A percentile compares a stretch with the other conserved stretches of the same genome.
phyloP scores from a whole-genome alignment of 2,888 invertebrate species.

The Cephus pygmeus region DNA sequence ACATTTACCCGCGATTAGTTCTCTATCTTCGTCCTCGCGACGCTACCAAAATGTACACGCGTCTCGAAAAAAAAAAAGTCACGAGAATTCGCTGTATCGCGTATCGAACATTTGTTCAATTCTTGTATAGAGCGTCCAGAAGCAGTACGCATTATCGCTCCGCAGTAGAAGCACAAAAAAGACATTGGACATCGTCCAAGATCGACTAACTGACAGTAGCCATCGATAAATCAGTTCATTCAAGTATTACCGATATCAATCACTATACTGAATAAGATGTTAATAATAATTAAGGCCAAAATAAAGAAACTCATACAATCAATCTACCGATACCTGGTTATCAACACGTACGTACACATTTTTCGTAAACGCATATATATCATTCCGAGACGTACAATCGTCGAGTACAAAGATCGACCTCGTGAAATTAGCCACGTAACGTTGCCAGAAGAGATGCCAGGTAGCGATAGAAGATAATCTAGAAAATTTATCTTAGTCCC shows the following conservation, averaged over 20 bases:
- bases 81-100: background rate
- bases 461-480: background rate
- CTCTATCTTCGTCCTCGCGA: background rate
- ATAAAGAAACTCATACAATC: background rate
- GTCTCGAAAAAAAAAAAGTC: background rate
- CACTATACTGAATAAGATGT: background rate
- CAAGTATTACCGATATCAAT: background rate
- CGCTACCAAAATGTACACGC: background rate
- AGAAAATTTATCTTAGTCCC: conserved; percentile 13
- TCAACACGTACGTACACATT: background rate
- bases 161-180: background rate
- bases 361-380: background rate
- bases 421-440: background rate
- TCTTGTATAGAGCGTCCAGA: background rate
- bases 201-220: conserved; percentile 16
- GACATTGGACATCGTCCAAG: background rate
- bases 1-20: background rate
- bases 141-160: background rate
- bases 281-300: background rate
- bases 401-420: background rate
- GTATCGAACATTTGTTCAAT: background rate
- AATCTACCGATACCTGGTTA: background rate
- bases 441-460: background rate
- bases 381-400: background rate
- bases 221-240: background rate